Evolutionary conservation across 2,888 invertebrate species (phyloP), one percentile per base, ranked within the genome.

Genomic region (Arge pagana): DNA sequence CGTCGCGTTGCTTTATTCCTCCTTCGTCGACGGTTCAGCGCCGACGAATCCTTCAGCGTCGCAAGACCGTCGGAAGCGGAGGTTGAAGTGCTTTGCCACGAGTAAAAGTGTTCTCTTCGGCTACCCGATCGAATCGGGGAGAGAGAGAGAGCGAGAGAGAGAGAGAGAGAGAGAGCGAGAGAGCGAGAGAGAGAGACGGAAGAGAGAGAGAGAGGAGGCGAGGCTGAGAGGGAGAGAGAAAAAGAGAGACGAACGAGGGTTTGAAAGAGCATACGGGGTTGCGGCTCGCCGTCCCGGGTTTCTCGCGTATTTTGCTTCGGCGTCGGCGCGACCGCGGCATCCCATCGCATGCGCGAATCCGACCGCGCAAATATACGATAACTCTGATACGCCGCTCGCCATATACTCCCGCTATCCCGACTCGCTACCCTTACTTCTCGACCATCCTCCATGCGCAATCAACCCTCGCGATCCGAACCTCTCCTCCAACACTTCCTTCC

Each of bases 291-390:
- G 61, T 67, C 61, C 62, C 61, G 65, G 65, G 55, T 60, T 52
- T n/a, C n/a, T 48, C 19, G 55, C 58, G 58, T 58, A 50, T 33
- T 53, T 54, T 52, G 70, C 70, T 70, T 70, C 70, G 70, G 70
- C 70, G 70, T 67, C 59, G 55, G 60, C 52, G 54, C 61, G 59
- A n/a, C n/a, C n/a, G n/a, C n/a, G n/a, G n/a, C n/a, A n/a, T n/a
- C n/a, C n/a, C n/a, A n/a, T n/a, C 52, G 63, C 64, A 56, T 65
- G 70, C 70, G 70, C 70, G 66, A 54, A 54, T 59, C 57, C 59
- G 60, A 52, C 61, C 55, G 62, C 66, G 63, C 64, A 68, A 66
- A 64, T 45, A 45, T 45, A 33, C 45, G 35, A 31, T 33, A 45
- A 23, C 45, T 35, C 45, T 45, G 45, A 45, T 45, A 45, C 45